Evolutionary conservation across 2,113 vertebrate genomes (phyloP), one percentile per base, ranked within the genome.

Genomic region (Xyliphius kryptos): DNA sequence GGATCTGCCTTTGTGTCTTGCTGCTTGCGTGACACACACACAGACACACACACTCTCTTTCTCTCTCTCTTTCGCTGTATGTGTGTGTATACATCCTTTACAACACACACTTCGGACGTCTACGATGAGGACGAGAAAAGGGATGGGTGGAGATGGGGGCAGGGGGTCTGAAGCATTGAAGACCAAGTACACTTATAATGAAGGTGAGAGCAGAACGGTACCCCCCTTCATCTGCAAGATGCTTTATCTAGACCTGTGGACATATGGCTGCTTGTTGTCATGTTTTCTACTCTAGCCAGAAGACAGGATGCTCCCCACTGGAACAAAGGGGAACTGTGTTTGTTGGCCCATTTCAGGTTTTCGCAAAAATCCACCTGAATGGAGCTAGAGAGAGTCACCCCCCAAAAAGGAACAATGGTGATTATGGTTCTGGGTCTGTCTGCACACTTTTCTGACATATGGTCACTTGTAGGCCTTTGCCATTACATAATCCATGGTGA

Each of bases 401-500:
- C 61, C 49, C 19, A 16, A 41, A 56, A 56, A 61, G 52, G 61
- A 44, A 51, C 68, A 61, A 70, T 66, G 50, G 51, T 70, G 56
- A 66, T 65, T 66, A 60, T 36, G 36, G 52, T 61, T 66, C 43
- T 66, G 44, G 37, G 68, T 64, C 49, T 21, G 22, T 56, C 68
- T 70, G 63, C 59, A 56, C 51, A 51, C 69, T 66, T 66, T 32
- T 43, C 66, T 65, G 70, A 72, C 70, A 72, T 72, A 72, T 72
- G 70, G 70, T 72, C 61, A 64, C 70, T 72, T 68, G 61, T 61
- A 72, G 61, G 70, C 55, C 66, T 68, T 68, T 64, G 66, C 65
- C 66, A 72, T 72, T 72, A 68, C 66, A 72, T 72, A 72, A 72
- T 72, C 70, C 66, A 61, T 61, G 61, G 70, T 68, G 66, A 68